phyloP scores from a whole-genome alignment of 2,113 vertebrate species.

The Tympanuchus pallidicinctus region DNA sequence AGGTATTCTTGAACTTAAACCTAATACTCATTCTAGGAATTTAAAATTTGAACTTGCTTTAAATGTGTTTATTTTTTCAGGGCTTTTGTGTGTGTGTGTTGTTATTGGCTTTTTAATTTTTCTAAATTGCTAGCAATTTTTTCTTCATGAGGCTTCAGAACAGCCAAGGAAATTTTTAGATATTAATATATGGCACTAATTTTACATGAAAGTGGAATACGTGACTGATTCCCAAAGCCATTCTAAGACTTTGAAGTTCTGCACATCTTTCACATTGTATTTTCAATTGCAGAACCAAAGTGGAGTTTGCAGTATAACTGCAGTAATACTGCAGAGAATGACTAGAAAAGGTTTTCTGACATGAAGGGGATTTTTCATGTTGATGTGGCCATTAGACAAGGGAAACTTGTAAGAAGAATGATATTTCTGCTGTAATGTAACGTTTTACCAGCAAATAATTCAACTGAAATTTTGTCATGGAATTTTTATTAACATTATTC shows the following conservation, averaged over 20 bases:
- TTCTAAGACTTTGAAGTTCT: background rate
- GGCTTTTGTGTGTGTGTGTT: too few relatives aligned
- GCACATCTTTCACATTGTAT: background rate
- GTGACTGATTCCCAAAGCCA: background rate
- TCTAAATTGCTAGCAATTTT: background rate
- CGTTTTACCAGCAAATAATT: background rate
- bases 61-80: background rate
- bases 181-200: background rate
- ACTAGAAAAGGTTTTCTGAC: background rate
- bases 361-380: background rate
- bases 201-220: background rate
- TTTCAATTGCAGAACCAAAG: background rate
- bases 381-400: background rate
- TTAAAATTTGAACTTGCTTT: background rate
- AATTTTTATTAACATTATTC: background rate
- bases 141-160: background rate
- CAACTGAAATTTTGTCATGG: background rate
- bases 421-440: background rate
- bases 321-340: background rate
- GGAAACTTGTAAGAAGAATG: background rate
- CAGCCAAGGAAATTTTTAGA: background rate
- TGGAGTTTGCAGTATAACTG: background rate
- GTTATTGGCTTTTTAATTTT: background rate
- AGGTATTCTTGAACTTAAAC: background rate
- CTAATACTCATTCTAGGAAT: background rate